Evolutionary conservation across 2,888 invertebrate species (phyloP).

Genomic region (Chrysodeixis includens): DNA sequence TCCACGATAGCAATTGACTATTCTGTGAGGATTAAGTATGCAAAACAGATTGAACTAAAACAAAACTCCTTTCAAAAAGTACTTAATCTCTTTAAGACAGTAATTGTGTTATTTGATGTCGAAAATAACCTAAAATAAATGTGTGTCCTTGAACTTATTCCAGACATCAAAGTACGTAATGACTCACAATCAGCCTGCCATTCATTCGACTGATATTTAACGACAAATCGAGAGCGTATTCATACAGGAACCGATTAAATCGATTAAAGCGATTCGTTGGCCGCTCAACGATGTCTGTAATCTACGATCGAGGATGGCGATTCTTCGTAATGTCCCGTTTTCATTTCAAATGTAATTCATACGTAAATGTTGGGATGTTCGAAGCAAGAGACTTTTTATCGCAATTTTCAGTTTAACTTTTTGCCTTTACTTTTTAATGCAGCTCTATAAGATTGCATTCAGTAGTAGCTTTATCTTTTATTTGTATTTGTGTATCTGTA

Average conservation of each 20-base stretch:
- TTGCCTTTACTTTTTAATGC: not conserved
- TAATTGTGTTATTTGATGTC: not conserved
- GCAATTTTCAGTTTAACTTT: conserved; percentile 4
- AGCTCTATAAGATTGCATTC: not conserved
- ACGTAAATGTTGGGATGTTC: conserved; percentile 11
- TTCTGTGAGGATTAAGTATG: not conserved
- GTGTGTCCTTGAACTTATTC: conserved; percentile 18
- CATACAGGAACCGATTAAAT: conserved; percentile 66
- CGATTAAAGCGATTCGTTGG: conserved; percentile 66
- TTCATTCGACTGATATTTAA: conserved; percentile 55
- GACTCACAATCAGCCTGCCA: conserved; percentile 36
- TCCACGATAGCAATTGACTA: not conserved
- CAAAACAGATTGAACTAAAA: not conserved
- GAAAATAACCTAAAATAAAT: not conserved
- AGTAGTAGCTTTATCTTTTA: not conserved
- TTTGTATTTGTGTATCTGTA: not conserved
- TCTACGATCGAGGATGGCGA: conserved; percentile 47
- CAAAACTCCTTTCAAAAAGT: too few species aligned
- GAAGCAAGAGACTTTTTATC: not conserved
- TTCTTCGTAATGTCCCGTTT: conserved; percentile 48
- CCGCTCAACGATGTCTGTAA: conserved; percentile 59
- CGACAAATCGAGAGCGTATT: conserved; percentile 50
- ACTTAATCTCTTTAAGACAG: not conserved
- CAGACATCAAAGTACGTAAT: conserved; percentile 27
- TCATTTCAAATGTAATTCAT: conserved; percentile 49